Evolutionary conservation across 2,888 invertebrate genomes (phyloP).

Genomic region (Synergus gifuensis): DNA sequence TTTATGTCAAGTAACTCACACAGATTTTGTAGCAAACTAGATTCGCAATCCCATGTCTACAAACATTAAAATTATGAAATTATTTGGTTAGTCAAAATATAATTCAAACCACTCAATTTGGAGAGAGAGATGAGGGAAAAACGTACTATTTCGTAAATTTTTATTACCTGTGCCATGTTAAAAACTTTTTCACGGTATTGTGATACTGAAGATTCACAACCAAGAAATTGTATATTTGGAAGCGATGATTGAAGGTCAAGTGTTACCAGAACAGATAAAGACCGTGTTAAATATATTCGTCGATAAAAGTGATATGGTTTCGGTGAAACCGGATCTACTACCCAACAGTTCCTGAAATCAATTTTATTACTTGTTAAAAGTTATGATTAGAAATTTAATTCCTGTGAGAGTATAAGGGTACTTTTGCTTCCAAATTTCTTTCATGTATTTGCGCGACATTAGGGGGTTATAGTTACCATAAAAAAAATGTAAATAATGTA

Average conservation of each 20-base stretch:
- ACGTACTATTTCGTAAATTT: not conserved
- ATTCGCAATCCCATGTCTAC: constrained; percentile 70
- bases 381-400: not conserved
- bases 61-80: constrained; percentile 42
- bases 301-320: constrained; percentile 72
- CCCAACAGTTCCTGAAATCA: constrained; percentile 68
- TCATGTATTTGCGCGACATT: not conserved
- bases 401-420: too few species aligned
- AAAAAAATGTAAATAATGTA: not conserved
- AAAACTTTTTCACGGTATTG: constrained; percentile 51
- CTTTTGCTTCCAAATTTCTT: too few species aligned
- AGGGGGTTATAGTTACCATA: not conserved
- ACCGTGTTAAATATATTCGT: constrained; percentile 68
- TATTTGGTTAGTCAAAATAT: not conserved
- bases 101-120: not conserved
- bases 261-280: constrained; percentile 67
- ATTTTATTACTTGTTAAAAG: constrained; percentile 21
- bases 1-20: constrained; percentile 64
- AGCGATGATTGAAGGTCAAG: constrained; percentile 66
- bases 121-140: too few species aligned
- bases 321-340: constrained; percentile 71
- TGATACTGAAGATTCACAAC: constrained; percentile 66
- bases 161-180: constrained; percentile 1
- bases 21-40: constrained; percentile 67
- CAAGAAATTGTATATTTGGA: constrained; percentile 71